Conservation (phyloP, 1,140 invertebrate species). For the Hyles vespertilio region DNA sequence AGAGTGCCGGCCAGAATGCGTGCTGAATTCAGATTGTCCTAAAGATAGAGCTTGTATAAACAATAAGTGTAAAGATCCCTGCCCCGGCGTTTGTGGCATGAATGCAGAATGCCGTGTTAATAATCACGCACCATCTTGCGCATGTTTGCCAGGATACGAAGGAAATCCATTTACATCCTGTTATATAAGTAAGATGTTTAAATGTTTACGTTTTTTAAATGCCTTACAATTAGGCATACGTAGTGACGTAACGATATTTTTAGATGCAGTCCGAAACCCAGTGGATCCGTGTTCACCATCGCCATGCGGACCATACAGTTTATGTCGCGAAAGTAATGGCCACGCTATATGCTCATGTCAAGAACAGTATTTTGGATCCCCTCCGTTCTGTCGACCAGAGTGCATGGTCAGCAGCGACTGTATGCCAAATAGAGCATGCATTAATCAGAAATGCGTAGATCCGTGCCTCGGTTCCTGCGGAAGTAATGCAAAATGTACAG, state of each 20-base stretch:
- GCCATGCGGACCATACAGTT: slow-evolving; percentile 83
- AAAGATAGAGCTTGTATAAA: slow-evolving; percentile 79
- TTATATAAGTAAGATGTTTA: slow-evolving; percentile 59
- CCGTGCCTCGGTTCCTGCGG: slow-evolving; percentile 87
- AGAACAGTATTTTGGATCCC: slow-evolving; percentile 80
- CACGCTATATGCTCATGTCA: slow-evolving; percentile 84
- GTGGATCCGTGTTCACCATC: slow-evolving; percentile 80
- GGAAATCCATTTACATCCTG: slow-evolving; percentile 84
- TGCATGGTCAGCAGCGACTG: slow-evolving; percentile 86
- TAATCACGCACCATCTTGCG: slow-evolving; percentile 83
- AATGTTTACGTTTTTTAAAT: slow-evolving; percentile 3
- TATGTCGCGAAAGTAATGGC: slow-evolving; percentile 79
- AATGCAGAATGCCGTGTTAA: slow-evolving; percentile 82
- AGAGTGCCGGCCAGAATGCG: slow-evolving; percentile 86
- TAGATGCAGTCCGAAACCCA: slow-evolving; percentile 66
- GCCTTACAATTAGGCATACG: slow-evolving; percentile 10
- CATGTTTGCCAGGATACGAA: slow-evolving; percentile 80
- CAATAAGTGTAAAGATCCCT: slow-evolving; percentile 81
- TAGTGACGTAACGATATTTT: slow-evolving; percentile 27
- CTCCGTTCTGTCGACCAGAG: slow-evolving; percentile 84
- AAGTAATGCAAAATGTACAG: slow-evolving; percentile 82
- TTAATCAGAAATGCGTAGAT: slow-evolving; percentile 85
- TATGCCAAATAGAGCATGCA: slow-evolving; percentile 81
- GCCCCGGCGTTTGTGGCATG: slow-evolving; percentile 79
- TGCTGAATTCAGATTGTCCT: slow-evolving; percentile 81